Evolutionary conservation across 2,113 vertebrate species (phyloP).

Genomic region (Donacobius atricapilla): DNA sequence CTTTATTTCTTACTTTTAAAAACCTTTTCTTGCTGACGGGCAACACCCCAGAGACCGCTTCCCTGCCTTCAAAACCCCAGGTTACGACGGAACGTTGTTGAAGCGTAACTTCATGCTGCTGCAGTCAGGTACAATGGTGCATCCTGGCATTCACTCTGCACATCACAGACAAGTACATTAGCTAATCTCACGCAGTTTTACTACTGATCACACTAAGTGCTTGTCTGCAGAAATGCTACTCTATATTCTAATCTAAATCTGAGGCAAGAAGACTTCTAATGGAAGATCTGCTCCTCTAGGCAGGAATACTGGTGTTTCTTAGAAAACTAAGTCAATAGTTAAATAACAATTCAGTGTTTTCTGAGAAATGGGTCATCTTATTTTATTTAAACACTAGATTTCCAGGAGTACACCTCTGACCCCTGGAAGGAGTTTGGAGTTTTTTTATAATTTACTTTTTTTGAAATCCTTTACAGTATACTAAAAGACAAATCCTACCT

Average conservation of each 20-base stretch:
- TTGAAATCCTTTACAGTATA: background rate
- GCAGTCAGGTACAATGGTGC: conserved; percentile 1
- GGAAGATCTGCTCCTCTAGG: background rate
- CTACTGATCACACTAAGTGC: background rate
- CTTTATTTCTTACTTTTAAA: conserved; percentile 5
- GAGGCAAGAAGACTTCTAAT: background rate
- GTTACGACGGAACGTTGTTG: background rate
- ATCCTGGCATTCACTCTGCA: background rate
- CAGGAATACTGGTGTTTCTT: background rate
- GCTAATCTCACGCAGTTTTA: conserved; percentile 11
- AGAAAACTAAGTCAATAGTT: background rate
- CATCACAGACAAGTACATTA: conserved; percentile 23
- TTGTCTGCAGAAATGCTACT: background rate
- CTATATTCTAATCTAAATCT: background rate
- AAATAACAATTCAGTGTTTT: background rate
- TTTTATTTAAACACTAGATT: background rate
- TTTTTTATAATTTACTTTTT: background rate
- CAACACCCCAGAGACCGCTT: background rate
- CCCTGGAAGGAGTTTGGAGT: background rate
- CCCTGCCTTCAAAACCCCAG: background rate
- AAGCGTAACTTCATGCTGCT: conserved; percentile 15
- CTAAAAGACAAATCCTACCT: background rate
- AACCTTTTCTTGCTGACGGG: conserved; percentile 7
- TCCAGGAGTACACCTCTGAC: background rate
- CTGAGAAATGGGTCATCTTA: background rate